phyloP scores from a whole-genome alignment of 2,888 invertebrate genomes.

The Amblyjoppa proteus region DNA sequence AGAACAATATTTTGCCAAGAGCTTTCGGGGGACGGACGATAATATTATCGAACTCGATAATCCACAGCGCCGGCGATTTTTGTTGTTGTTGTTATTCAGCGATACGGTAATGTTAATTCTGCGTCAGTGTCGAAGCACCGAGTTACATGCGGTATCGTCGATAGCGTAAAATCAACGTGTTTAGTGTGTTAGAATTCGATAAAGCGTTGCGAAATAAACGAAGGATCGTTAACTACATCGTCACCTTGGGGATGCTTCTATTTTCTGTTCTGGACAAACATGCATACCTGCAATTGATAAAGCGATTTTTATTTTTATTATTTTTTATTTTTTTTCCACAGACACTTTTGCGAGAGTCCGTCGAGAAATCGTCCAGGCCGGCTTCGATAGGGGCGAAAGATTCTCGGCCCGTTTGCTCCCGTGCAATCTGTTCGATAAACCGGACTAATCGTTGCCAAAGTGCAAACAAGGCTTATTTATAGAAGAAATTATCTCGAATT shows the following conservation, averaged over 20 bases:
- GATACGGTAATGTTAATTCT: slow-evolving; percentile 1
- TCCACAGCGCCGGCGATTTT: slow-evolving; percentile 1
- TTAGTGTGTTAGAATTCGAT: slow-evolving; percentile 10
- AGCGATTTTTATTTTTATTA: slow-evolving; percentile 38
- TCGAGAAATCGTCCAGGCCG: slow-evolving; percentile 3
- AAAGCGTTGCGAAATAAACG: background rate
- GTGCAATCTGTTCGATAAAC: slow-evolving; percentile 39
- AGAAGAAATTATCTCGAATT: slow-evolving; percentile 44
- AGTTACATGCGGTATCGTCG: background rate
- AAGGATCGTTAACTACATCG: slow-evolving; percentile 58
- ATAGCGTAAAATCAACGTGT: background rate
- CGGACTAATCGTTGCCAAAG: slow-evolving; percentile 26
- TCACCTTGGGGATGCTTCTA: slow-evolving; percentile 76
- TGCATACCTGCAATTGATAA: slow-evolving; percentile 79
- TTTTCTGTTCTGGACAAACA: slow-evolving; percentile 77
- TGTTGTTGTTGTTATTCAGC: slow-evolving; percentile 13
- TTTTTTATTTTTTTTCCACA: background rate
- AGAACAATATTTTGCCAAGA: background rate
- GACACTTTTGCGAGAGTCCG: background rate
- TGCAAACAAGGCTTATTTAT: slow-evolving; percentile 49
- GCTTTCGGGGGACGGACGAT: background rate
- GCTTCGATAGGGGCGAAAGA: slow-evolving; percentile 1
- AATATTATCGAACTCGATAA: slow-evolving; percentile 20
- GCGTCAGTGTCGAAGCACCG: background rate
- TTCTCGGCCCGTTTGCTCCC: slow-evolving; percentile 9